Evolutionary conservation across 37 sponge, comb jelly and placozoan species (phyloP).

Genomic region (Hormiphora californensis): DNA sequence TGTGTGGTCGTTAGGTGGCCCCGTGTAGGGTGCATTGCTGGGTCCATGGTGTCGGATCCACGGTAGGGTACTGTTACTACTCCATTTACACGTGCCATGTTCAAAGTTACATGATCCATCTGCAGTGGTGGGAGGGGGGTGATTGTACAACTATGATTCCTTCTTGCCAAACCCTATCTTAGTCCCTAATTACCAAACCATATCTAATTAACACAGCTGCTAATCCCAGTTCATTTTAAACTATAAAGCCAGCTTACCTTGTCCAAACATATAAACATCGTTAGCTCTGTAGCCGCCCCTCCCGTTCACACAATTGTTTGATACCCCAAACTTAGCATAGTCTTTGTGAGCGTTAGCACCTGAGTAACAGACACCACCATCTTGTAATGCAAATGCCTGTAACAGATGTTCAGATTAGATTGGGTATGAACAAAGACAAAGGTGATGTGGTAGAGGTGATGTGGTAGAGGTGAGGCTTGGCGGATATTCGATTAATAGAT

Average conservation of each 20-base stretch:
- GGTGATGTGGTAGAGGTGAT: no score
- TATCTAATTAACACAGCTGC: not conserved
- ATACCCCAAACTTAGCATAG: conserved; percentile 9
- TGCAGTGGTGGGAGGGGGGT: not conserved
- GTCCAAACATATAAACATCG: conserved; percentile 50
- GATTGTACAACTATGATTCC: not conserved
- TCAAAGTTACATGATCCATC: conserved; percentile 57
- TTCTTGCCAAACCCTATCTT: not conserved
- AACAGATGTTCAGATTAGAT: no score
- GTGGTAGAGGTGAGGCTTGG: no score
- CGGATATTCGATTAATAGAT: no score
- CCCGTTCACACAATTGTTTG: conserved; percentile 8
- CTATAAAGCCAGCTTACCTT: no score
- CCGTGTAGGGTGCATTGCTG: conserved; percentile 52
- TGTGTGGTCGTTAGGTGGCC: conserved; percentile 57
- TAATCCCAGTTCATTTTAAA: no score
- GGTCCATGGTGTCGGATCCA: conserved; percentile 56
- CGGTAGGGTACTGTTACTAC: not conserved
- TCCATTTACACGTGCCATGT: conserved; percentile 54
- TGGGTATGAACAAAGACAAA: no score
- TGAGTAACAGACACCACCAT: conserved; percentile 31
- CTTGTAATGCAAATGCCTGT: conserved; percentile 53
- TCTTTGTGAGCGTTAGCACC: not conserved
- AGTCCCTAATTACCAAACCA: not conserved
- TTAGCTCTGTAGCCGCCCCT: conserved; percentile 13